Conservation (phyloP, 2,888 invertebrate species). For the Mythimna ferrago region DNA sequence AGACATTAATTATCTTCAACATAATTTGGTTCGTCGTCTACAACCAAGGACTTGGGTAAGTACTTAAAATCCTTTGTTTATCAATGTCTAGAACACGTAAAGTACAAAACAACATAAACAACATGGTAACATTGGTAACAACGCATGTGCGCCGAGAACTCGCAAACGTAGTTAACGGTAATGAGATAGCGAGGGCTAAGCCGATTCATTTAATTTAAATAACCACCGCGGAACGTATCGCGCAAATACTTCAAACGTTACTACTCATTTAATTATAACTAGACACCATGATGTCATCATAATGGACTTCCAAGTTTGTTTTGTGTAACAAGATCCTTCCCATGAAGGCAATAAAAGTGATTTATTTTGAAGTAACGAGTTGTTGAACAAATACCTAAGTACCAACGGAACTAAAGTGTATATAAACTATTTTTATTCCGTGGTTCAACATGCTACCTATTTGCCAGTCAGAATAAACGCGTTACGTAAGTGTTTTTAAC, state of each 20-base stretch:
- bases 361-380: conserved; percentile 8
- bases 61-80: no score
- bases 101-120: conserved; percentile 12
- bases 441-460: background rate
- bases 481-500: conserved; percentile 12
- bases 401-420: background rate
- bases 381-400: background rate
- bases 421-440: conserved; percentile 3
- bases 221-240: conserved; percentile 1
- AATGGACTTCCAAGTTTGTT: conserved; percentile 5
- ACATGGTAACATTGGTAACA: conserved; percentile 5
- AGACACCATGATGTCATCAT: conserved; percentile 35
- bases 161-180: conserved; percentile 16
- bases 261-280: conserved; percentile 29
- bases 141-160: background rate
- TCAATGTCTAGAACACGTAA: no score
- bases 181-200: conserved; percentile 37
- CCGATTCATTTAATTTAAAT: conserved; percentile 45
- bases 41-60: no score
- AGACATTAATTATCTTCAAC: background rate
- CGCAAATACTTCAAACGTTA: conserved; percentile 13
- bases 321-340: conserved; percentile 4
- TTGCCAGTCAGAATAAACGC: background rate
- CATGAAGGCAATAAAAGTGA: conserved; percentile 1
- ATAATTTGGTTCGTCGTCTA: background rate